Base-by-base conservation (phyloP, 2,888 invertebrate species). In the Microplitis deprimator region DNA sequence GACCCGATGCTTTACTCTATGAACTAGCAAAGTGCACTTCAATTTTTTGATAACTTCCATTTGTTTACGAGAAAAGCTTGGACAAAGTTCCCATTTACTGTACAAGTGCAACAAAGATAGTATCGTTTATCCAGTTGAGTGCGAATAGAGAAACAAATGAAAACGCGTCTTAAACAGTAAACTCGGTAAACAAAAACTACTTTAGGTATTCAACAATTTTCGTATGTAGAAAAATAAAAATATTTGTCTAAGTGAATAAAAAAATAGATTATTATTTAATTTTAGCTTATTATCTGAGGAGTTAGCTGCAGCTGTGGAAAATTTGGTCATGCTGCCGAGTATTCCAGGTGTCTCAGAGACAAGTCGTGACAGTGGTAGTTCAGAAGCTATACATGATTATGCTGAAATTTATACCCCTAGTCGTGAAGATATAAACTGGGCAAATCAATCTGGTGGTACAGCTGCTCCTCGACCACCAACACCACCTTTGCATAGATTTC, bases 341-440 rank as follows among this genome's bases (percentile, higher is more conserved):
- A 87, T 89, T 75, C 84, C 87, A 76, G 87, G 90, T 78, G 84
- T 85, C 79, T 83, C 87, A 68, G 87, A 88, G 74, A 76, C 73
- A 8, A 81, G 77, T 62, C 83, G 86, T 6, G 89, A 90, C 80
- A 90, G 90, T 80, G 87, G 88, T 62, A 88, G 90, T 74, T 90
- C 89, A 40, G 91, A 91, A 82, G 91, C 92, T 76, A 93, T 95
- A 1, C 97, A 97, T 87, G 97, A 97, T 89, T 97, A 97, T 87
- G 97, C 97, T 0, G 97, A 97, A 91, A 97, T 97, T 81, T 97
- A 97, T 87, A 97, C 97, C 39, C 97, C 97, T 0, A 96, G 96
- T 84, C 93, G 96, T 88, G 97, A 96, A 91, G 92, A 92, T 79
- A 82, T 90, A n/a, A 89, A 87, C 81, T 88, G 88, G 89, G 81